Base-by-base conservation (phyloP, 2,888 invertebrate genomes). In the Heliconius sara region DNA sequence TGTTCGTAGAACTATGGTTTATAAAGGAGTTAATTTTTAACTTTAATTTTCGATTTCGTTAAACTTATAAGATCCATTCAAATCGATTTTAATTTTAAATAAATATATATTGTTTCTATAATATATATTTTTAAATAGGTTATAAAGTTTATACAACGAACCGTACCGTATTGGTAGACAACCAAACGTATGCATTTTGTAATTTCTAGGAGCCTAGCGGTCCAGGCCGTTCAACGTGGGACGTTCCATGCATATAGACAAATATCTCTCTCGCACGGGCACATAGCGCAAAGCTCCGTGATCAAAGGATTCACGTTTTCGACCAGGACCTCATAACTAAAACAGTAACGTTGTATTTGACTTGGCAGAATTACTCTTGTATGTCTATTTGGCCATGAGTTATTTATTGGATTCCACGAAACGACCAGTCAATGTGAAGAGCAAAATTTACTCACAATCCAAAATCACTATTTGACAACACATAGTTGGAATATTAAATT, bases 221-320 rank as follows among this genome's bases (percentile, higher is more conserved):
- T 72, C 71, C 60, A 77, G 77, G 77, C 77, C 71, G 70, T 43
- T 71, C 73, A 60, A 47, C 27, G 73, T 30, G 13, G 73, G 74
- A 52, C 43, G 52, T 74, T 74, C 74, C 74, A 76, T 76, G 57
- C 57, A 80, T 79, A 76, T 52, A 47, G 74, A 66, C 74, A 77
- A 63, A 81, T 76, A 76, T 77, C 74, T 77, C 77, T 81, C 79
- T n/a, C 34, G 70, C 57, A 74, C 77, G 70, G 77, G 25, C 60
- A 77, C 52, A 79, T 34, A 67, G 77, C 67, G 75, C 66, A 75
- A 74, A 76, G 76, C 75, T 70, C 75, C 66, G 77, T 79, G 79
- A 80, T 82, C 82, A 82, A 80, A 82, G 79, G 80, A 79, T 75
- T 77, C 77, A 75, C 75, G 77, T 81, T 79, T 79, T 67, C 82